Evolutionary conservation across 1,140 invertebrate species (phyloP).

Genomic region (Penaeus japonicus): DNA sequence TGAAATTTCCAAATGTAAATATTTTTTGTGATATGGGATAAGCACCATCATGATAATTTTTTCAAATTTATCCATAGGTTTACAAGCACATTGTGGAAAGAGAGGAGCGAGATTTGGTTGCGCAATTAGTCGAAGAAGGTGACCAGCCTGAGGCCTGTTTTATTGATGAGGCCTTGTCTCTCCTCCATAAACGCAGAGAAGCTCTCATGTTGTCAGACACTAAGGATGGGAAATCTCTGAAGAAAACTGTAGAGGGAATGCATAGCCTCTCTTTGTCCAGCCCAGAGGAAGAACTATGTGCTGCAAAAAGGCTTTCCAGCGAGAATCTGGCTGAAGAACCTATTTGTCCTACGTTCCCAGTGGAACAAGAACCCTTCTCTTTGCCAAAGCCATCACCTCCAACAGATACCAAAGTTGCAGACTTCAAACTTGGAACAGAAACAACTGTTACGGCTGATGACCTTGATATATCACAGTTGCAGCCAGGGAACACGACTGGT

Average conservation of each 20-base stretch:
- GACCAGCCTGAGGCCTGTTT: conserved; percentile 84
- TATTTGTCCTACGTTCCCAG: neutral
- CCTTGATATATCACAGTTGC: conserved; percentile 44
- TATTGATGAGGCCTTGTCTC: conserved; percentile 79
- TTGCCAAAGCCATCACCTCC: too few species aligned
- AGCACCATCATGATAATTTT: too few species aligned
- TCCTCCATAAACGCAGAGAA: conserved; percentile 65
- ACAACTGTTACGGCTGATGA: conserved; percentile 29
- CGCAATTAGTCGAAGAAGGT: conserved; percentile 70
- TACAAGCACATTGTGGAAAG: conserved; percentile 73
- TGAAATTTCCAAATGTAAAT: neutral
- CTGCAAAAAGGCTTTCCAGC: conserved; percentile 19
- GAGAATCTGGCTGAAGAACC: conserved; percentile 27
- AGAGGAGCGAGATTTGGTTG: conserved; percentile 75
- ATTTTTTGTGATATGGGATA: conserved; percentile 42
- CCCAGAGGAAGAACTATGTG: conserved; percentile 17
- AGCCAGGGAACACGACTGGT: too few species aligned
- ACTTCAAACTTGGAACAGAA: neutral
- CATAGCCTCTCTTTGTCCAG: conserved; percentile 20
- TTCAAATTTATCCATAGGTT: too few species aligned
- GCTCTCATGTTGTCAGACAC: conserved; percentile 1
- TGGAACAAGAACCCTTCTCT: neutral
- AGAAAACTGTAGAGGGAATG: neutral
- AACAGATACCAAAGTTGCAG: neutral
- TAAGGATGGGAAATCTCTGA: neutral